These are phyloP conservation scores for Cephus rjabovi DNA, from an alignment of 2,888 invertebrate genomes.

Conservation along the genomic window DNA sequence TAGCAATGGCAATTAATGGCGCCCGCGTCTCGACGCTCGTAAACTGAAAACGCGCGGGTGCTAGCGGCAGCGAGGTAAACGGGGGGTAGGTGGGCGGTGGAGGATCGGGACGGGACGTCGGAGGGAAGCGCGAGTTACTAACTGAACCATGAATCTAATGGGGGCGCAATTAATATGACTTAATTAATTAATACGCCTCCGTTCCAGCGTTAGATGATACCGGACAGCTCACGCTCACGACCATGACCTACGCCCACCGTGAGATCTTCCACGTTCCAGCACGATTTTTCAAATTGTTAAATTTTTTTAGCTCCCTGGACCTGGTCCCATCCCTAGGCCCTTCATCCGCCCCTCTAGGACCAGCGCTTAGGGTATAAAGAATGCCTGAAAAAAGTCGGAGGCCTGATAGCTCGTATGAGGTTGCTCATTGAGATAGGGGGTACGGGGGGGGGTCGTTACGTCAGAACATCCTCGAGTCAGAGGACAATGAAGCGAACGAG, in stretches of 20 bases:
- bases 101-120: too few species aligned
- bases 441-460: neutral
- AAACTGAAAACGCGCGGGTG: neutral
- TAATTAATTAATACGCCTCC: conserved; percentile 58
- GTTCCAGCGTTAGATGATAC: conserved; percentile 31
- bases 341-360: too few species aligned
- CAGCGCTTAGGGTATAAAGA: neutral
- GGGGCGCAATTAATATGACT: conserved; percentile 50
- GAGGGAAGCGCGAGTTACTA: neutral
- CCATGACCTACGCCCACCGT: conserved; percentile 51
- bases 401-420: neutral
- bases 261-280: neutral
- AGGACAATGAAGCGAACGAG: neutral
- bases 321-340: neutral
- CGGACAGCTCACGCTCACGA: conserved; percentile 19
- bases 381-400: neutral
- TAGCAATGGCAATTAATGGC: conserved; percentile 30
- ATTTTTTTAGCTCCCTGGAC: neutral
- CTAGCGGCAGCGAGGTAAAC: neutral
- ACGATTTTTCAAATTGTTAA: neutral
- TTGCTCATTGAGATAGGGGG: neutral
- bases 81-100: neutral
- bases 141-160: conserved; percentile 4
- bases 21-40: neutral
- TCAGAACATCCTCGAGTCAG: neutral